phyloP scores from a whole-genome alignment of 2,797 vertebrate genomes.

The Dermochelys coriacea region DNA sequence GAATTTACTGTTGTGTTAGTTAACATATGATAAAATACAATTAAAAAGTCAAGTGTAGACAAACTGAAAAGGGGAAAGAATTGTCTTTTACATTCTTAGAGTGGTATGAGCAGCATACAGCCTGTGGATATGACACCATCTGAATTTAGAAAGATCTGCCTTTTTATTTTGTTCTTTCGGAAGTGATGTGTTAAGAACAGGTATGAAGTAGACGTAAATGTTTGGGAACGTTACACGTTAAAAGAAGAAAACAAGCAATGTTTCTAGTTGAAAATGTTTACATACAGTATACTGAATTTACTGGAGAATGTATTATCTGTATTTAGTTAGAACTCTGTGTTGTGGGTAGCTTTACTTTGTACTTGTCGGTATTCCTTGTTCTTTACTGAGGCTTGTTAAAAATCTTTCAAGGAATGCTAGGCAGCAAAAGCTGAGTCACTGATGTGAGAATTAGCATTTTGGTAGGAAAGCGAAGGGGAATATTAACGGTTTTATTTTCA shows the following conservation, averaged over 20 bases:
- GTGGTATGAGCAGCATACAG: not conserved
- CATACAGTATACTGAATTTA: not conserved
- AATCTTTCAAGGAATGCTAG: not conserved
- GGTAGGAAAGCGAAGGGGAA: conserved; percentile 31
- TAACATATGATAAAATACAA: not conserved
- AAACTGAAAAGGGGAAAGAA: not conserved
- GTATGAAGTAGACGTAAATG: not conserved
- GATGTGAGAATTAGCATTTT: conserved; percentile 38
- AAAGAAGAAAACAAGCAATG: not conserved
- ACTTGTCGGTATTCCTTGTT: not conserved
- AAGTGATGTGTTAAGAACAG: not conserved
- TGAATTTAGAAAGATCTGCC: not conserved
- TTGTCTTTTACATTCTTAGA: not conserved
- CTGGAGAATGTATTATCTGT: not conserved
- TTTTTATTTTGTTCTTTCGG: not conserved
- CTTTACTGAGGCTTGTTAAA: not conserved
- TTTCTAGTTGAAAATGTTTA: not conserved
- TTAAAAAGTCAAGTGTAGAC: not conserved
- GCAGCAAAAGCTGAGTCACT: conserved; percentile 40
- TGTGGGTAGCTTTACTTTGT: not conserved
- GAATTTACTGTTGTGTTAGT: not conserved
- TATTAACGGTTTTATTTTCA: conserved; percentile 23
- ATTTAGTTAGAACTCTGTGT: not conserved
- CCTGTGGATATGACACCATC: not conserved
- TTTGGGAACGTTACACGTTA: not conserved